A percentile compares a stretch with the other conserved stretches of the same genome.
These are phyloP conservation scores for Tyrophagus putrescentiae DNA, from an alignment of 1,140 invertebrate genomes.

Conservation along the genomic window DNA sequence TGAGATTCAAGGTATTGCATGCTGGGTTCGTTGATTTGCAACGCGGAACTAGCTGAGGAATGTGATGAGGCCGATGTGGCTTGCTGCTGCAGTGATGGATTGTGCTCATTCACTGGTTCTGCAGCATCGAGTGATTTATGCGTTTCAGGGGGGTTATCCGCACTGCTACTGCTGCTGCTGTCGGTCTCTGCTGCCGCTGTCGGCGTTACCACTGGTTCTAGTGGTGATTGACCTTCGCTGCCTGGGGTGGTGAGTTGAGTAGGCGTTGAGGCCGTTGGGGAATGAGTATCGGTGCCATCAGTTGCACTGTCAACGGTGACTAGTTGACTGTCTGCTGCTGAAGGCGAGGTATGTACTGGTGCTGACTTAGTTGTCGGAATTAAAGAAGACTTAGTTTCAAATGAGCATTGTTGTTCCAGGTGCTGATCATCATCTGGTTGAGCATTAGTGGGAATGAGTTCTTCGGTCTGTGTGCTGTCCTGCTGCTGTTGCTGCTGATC, in stretches of 20 bases:
- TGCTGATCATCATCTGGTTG: too few species aligned
- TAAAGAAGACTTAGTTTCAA: neutral
- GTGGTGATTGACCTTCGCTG: too few species aligned
- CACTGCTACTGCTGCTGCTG: too few species aligned
- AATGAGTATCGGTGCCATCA: neutral
- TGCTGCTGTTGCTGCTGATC: too few species aligned
- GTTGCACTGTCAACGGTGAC: too few species aligned
- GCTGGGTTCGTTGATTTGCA: neutral
- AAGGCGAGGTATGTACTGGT: neutral
- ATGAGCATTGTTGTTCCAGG: constrained; percentile 1
- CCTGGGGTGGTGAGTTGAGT: neutral
- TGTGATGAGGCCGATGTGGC: neutral
- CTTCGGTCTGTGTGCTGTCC: too few species aligned
- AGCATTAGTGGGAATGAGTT: too few species aligned
- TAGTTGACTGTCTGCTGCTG: neutral
- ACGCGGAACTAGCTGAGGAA: constrained; percentile 1
- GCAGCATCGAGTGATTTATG: constrained; percentile 4
- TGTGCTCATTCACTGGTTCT: neutral
- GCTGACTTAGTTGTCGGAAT: neutral
- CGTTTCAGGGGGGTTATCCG: neutral
- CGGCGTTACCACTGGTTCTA: too few species aligned
- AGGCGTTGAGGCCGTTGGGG: neutral
- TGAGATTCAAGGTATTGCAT: neutral
- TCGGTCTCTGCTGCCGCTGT: too few species aligned
- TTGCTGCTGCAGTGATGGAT: constrained; percentile 7